Conservation (phyloP, 2,797 vertebrate species). For the Ibycter americanus region DNA sequence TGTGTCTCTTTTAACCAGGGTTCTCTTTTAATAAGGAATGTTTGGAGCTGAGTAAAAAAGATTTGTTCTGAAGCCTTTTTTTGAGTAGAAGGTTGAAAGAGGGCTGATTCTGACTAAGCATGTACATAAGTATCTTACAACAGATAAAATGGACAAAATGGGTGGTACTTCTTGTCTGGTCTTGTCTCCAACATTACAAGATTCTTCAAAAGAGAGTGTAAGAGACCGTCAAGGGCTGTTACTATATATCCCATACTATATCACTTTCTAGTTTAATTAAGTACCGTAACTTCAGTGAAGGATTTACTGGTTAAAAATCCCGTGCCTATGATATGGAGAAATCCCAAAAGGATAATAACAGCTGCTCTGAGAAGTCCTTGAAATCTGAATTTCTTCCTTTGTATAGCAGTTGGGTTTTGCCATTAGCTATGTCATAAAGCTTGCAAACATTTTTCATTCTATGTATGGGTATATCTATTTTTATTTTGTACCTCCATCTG, state of each 20-base stretch:
- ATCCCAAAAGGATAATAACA: neutral
- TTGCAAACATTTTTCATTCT: neutral
- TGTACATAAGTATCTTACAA: neutral
- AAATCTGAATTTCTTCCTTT: slow-evolving; percentile 6
- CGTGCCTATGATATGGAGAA: neutral
- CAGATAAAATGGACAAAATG: neutral
- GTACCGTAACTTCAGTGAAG: neutral
- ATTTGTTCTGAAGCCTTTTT: neutral
- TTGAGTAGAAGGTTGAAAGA: neutral
- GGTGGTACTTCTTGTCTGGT: neutral
- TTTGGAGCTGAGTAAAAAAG: neutral
- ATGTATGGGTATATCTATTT: neutral
- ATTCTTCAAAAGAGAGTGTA: neutral
- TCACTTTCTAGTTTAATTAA: neutral
- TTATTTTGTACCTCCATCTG: neutral
- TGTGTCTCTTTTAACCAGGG: neutral
- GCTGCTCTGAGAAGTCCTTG: neutral
- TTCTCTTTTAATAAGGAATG: neutral
- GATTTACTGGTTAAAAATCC: slow-evolving; percentile 21
- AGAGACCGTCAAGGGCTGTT: neutral
- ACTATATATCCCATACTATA: neutral
- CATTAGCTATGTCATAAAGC: neutral
- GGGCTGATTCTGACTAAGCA: neutral
- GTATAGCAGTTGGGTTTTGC: neutral
- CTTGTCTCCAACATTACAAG: neutral